phyloP scores from a whole-genome alignment of 2,888 invertebrate genomes.

The Cheilosia soror region DNA sequence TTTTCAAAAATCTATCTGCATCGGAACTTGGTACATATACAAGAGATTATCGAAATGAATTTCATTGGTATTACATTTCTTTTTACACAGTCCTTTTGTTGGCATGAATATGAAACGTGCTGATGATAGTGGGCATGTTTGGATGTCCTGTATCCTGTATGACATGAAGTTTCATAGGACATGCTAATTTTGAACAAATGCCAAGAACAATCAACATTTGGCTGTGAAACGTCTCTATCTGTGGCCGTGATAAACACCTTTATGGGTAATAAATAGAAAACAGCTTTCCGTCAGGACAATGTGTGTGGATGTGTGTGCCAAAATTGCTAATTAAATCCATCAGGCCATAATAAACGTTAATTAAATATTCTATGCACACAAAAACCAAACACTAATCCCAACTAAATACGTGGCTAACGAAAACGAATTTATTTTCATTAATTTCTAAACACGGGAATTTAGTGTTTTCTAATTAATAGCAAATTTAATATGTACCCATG shows the following conservation, averaged over 20 bases:
- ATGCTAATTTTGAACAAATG: no score
- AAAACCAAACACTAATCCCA: constrained; percentile 6
- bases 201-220: no score
- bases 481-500: no score
- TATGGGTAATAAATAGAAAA: background rate
- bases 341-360: background rate
- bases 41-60: constrained; percentile 1
- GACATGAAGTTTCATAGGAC: no score
- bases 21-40: background rate
- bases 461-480: constrained; percentile 3
- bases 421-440: constrained; percentile 5
- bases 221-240: no score
- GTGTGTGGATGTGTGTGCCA: background rate
- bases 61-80: constrained; percentile 2
- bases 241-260: no score
- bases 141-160: no score
- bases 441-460: constrained; percentile 1
- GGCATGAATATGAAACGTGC: no score
- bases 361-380: constrained; percentile 7
- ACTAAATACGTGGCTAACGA: background rate
- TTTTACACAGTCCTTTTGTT: background rate
- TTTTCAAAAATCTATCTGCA: background rate
- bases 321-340: constrained; percentile 4
- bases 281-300: background rate
- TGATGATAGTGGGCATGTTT: no score